Base-by-base conservation (phyloP, 2,113 vertebrate species). In the Tupaia chinensis region DNA sequence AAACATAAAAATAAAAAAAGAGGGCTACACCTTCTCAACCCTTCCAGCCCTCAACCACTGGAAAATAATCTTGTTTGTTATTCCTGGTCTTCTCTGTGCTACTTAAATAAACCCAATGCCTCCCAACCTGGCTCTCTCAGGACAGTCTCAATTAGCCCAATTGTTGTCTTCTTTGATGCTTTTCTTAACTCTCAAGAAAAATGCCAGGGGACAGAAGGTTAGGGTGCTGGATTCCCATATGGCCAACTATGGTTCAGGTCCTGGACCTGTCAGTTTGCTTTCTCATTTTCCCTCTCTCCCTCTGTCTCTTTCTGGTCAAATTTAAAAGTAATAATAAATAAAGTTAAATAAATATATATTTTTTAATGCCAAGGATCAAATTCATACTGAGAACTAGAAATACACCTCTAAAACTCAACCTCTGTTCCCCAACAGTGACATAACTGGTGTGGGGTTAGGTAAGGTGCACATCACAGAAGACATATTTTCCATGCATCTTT, bases 151-250 rank as follows among this genome's bases (percentile, higher is more conserved):
- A 10, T 58, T 27, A 89, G 13, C 25, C 9, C 4, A 14, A 58
- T 10, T 0, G 60, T 10, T 54, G n/a, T 77, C 73, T 66, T 85
- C 63, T 22, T 87, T 60, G 44, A 20, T 5, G 34, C 53, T 9
- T 60, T 44, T 77, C 68, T 34, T 86, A 70, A 86, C 81, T 32
- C 63, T 53, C 58, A 72, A 68, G 72, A 84, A 89, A 87, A 83
- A 29, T 29, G 32, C 60, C 84, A 54, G 0, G 11, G 73, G 54
- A 88, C 78, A 88, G 65, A 73, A 44, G 44, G 44, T 44, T 44
- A 44, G 44, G 44, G 44, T 44, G 44, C 44, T 44, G 44, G 44
- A 44, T 44, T 44, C 44, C 44, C 44, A 44, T 44, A 44, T 44
- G 44, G 44, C 44, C 44, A 44, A 44, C 44, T 44, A 44, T 44